Percentiles rank a stretch among this genome's conserved stretches.
Evolutionary conservation across 2,113 vertebrate species (phyloP).

Genomic region (Grammatotria lemairii): DNA sequence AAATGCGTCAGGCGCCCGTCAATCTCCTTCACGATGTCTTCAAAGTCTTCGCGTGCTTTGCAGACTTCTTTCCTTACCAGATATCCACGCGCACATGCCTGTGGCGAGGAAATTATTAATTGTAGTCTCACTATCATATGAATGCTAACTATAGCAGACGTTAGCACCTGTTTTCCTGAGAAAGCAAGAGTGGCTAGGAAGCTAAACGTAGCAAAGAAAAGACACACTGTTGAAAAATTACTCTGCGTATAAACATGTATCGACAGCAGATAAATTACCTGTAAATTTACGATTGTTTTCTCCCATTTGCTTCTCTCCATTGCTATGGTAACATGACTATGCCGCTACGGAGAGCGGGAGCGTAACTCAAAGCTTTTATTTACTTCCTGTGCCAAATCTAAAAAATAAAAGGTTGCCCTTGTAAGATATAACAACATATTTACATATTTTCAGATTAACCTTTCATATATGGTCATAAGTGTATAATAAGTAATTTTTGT

Average conservation of each 20-base stretch:
- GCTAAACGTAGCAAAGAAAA: neutral
- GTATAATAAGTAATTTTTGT: too few relatives aligned
- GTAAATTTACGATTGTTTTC: conserved; percentile 35
- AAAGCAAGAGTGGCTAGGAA: neutral
- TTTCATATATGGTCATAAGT: neutral
- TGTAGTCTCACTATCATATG: neutral
- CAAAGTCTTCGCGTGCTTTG: conserved; percentile 71
- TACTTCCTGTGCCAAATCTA: conserved; percentile 30
- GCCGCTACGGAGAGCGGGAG: conserved; percentile 22
- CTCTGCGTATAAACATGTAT: neutral
- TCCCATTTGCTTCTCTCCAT: conserved; percentile 48
- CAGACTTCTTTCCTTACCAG: conserved; percentile 71
- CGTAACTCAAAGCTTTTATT: neutral
- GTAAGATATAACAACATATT: neutral
- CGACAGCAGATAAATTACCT: conserved; percentile 20
- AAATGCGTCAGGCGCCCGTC: conserved; percentile 74
- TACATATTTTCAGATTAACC: neutral
- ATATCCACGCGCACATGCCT: conserved; percentile 78
- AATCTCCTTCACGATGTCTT: conserved; percentile 76
- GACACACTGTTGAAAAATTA: too few relatives aligned
- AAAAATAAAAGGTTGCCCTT: conserved; percentile 6
- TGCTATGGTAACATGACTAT: conserved; percentile 35
- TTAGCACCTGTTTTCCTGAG: neutral
- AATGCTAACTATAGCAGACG: neutral
- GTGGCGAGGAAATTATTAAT: neutral